Percentiles rank a stretch among this genome's conserved stretches.
phyloP scores from a whole-genome alignment of 2,113 vertebrate genomes.

The Sylvia atricapilla region DNA sequence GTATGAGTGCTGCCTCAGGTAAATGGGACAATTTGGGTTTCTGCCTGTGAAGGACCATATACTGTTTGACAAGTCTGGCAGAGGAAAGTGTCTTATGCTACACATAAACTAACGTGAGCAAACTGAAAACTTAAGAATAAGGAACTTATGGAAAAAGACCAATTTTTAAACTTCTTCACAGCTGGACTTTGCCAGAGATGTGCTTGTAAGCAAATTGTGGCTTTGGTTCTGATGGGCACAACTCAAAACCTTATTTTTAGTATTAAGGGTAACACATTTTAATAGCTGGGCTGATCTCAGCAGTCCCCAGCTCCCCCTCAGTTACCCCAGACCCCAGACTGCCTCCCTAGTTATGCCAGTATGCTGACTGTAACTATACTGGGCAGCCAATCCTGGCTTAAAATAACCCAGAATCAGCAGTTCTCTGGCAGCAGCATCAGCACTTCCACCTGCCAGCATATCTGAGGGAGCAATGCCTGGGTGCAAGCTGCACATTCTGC shows the following conservation, averaged over 20 bases:
- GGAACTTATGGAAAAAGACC: neutral
- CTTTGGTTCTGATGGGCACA: fast-evolving
- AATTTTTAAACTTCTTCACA: neutral
- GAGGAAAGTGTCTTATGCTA: neutral
- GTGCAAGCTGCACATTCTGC: neutral
- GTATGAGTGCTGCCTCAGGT: neutral
- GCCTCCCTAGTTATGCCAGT: neutral
- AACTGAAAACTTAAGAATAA: neutral
- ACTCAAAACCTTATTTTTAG: neutral
- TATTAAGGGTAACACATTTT: neutral
- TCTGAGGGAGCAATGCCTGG: neutral
- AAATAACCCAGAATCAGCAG: constrained; percentile 38
- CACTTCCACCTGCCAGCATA: neutral
- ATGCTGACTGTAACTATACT: neutral
- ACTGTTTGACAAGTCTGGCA: neutral
- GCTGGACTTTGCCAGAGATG: neutral
- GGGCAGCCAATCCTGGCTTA: neutral
- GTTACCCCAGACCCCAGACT: neutral
- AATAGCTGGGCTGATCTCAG: neutral
- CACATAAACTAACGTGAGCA: neutral
- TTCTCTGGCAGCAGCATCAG: constrained; percentile 22
- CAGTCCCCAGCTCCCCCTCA: neutral
- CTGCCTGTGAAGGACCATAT: neutral
- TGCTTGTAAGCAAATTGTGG: fast-evolving
- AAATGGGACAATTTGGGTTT: neutral